A percentile compares a stretch with the other conserved stretches of the same genome.
phyloP scores from a whole-genome alignment of 2,888 invertebrate genomes.

The Tridacna crocea region DNA sequence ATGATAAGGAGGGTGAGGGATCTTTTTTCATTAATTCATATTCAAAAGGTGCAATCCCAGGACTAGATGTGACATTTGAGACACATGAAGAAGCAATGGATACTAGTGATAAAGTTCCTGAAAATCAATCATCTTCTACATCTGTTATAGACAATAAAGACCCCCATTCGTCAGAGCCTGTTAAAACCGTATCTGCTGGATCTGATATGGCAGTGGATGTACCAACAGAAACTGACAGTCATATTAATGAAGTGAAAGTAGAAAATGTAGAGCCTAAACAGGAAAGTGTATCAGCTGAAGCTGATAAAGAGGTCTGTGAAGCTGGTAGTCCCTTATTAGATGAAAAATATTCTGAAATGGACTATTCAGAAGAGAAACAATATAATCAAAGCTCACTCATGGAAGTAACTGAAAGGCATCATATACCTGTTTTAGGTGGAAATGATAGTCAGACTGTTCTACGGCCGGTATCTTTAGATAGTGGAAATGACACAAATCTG shows the following conservation, averaged over 20 bases:
- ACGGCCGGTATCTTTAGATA: background rate
- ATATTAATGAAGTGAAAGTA: background rate
- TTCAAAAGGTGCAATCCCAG: slow-evolving; percentile 23
- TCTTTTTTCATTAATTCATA: background rate
- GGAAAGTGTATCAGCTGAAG: background rate
- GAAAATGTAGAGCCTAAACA: background rate
- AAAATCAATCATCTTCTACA: background rate
- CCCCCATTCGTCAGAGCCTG: background rate
- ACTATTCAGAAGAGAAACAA: background rate
- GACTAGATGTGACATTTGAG: slow-evolving; percentile 7
- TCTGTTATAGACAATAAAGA: background rate
- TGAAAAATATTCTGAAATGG: background rate
- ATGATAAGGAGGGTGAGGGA: background rate
- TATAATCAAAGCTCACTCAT: background rate
- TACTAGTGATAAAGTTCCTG: slow-evolving; percentile 6
- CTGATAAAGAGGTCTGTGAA: background rate
- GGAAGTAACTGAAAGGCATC: background rate
- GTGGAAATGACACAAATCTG: background rate
- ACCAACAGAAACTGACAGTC: background rate
- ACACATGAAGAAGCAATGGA: slow-evolving; percentile 13
- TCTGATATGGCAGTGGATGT: background rate
- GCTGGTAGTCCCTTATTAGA: background rate
- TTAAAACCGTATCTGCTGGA: background rate
- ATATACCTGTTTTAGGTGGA: background rate
- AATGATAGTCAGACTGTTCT: background rate